Base-by-base conservation (phyloP, 2,888 invertebrate genomes). In the Argyra leucocephala region DNA sequence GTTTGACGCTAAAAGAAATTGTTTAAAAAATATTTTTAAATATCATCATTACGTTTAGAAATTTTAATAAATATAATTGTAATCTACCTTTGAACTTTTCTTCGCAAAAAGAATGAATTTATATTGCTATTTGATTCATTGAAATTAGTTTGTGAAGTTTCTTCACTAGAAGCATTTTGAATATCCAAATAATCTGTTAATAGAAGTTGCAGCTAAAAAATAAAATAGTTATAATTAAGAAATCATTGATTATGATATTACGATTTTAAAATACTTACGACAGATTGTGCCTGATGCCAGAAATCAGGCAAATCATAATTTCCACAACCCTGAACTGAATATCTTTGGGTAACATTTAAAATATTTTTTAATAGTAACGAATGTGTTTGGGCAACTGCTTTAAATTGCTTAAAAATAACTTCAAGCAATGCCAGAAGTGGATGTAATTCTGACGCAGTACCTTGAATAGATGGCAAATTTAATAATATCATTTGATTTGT, bases 221-320 rank as follows among this genome's bases (percentile, higher is more conserved):
- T 66, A 69, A 67, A 69, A 69, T 21, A 66, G 68, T 62, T 4
- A 37, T n/a, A 22, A 18, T 22, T 3, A 5, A 9, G 24, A 21
- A 21, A 12, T n/a, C 2, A 59, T 60, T 22, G 9, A 22, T 15
- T 22, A 62, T 36, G 4, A 21, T 31, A 3, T 57, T 24, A 26
- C n/a, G 3, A 60, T 60, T 10, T 62, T 60, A 22, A 22, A 21
- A n/a, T 62, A 82, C 86, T 82, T 81, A 93, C 92, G 73, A 93
- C 92, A 75, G 88, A 87, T 78, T 96, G 95, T 57, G 93, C 90
- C 72, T 92, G 90, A 59, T 88, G 86, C 95, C 95, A 96, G 70
- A 92, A 93, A 75, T 93, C 90, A 57, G 87, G 83, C 75, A 89
- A 84, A 73, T 86, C 86, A 75, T 90, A 91, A 4, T 75, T 73